phyloP scores from a whole-genome alignment of 2,888 invertebrate species.

The Pseudeuparius sepicola region DNA sequence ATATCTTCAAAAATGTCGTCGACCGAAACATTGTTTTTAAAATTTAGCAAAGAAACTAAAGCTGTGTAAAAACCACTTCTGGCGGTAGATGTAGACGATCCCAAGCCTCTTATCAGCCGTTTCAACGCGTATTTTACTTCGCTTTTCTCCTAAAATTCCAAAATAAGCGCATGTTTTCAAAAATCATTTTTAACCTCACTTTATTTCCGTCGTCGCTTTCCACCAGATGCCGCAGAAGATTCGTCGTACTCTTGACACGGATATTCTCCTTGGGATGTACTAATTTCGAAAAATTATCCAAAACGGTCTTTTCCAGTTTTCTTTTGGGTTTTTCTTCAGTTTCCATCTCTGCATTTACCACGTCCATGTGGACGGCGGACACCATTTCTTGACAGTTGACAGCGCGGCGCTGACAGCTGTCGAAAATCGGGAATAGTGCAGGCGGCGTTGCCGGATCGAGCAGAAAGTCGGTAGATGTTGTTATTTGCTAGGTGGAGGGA shows the following conservation, averaged over 20 bases:
- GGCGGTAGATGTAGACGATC: constrained; percentile 53
- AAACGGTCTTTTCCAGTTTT: constrained; percentile 33
- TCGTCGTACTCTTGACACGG: constrained; percentile 37
- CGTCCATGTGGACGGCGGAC: constrained; percentile 8
- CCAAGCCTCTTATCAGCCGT: constrained; percentile 61
- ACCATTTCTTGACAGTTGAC: constrained; percentile 14
- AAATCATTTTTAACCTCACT: background rate
- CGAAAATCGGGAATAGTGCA: too few species aligned
- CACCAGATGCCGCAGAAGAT: constrained; percentile 38
- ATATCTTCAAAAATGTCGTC: constrained; percentile 47
- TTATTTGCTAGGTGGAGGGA: too few species aligned
- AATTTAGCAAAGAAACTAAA: constrained; percentile 50
- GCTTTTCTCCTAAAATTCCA: constrained; percentile 44
- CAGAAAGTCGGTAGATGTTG: too few species aligned
- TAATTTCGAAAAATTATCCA: constrained; percentile 41
- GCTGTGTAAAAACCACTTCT: constrained; percentile 61
- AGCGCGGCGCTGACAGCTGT: too few species aligned
- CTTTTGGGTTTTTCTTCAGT: constrained; percentile 22
- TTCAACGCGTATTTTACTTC: constrained; percentile 58
- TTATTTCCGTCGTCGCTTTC: too few species aligned
- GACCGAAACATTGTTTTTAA: constrained; percentile 42
- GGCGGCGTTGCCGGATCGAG: too few species aligned
- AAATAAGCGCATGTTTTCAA: constrained; percentile 9
- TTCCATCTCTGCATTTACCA: constrained; percentile 12
- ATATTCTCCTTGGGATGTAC: constrained; percentile 35